Evolutionary conservation across 2,888 invertebrate genomes (phyloP), one percentile per base, ranked within the genome.

Genomic region (Drosophila barbarae): DNA sequence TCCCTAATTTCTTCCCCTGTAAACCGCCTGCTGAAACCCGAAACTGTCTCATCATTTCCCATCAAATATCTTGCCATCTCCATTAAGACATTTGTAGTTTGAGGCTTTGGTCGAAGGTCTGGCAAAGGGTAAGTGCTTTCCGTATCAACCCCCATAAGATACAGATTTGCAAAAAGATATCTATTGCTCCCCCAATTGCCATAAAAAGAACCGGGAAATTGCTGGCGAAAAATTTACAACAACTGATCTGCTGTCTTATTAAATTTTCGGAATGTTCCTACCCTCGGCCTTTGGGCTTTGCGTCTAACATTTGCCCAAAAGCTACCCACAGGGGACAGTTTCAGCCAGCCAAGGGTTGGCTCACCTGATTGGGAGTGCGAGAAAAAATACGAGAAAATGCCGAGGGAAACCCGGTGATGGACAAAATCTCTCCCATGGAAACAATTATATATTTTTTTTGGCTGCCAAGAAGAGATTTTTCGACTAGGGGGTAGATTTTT

Each of bases 201-300:
- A 78, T 81, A 68, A 77, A 56, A 71, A 21, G 26, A 26, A 26
- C 5, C 18, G 57, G 52, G 13, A 66, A 28, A 23, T 18, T 23
- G 49, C 42, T n/a, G 42, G 51, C 39, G 49, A 44, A 69, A 83
- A 83, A 80, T 73, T 77, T 75, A 75, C 81, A 84, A 55, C 81
- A 69, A 69, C 82, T 78, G 84, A 79, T 79, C 79, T 81, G 51
- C 67, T 63, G 76, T 51, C 69, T 84, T 84, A 79, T 79, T 79
- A 73, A 77, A 77, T 81, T 61, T 65, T 53, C 68, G 66, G 60
- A 60, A 26, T 58, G 58, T 65, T 58, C 50, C 69, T 60, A 76
- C 80, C 77, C 83, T 82, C 59, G 38, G 46, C 5, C 23, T 23
- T 13, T 42, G 47, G 42, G 36, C 65, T 46, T 51, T 44, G 38